phyloP scores from a whole-genome alignment of 2,113 vertebrate genomes.

The Python bivittatus region DNA sequence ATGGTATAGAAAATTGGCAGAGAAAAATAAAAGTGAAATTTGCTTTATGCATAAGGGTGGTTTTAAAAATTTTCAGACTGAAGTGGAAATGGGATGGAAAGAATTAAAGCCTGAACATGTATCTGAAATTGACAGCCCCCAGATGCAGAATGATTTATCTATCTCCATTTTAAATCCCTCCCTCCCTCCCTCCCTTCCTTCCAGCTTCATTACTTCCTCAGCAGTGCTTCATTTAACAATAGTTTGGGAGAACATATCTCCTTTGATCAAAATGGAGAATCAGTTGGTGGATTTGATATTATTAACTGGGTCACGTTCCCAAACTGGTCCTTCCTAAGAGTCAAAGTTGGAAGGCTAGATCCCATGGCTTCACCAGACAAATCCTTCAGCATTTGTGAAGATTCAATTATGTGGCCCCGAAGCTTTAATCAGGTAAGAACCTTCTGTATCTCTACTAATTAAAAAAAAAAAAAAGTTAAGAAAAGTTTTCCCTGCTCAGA shows the following conservation, averaged over 20 bases:
- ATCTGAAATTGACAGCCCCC: background rate
- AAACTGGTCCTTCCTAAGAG: background rate
- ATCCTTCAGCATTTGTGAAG: background rate
- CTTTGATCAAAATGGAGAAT: background rate
- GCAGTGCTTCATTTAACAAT: background rate
- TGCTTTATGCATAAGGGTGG: no score
- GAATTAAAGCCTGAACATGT: background rate
- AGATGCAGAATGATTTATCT: no score
- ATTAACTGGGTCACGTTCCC: conserved; percentile 4
- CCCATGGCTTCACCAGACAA: background rate
- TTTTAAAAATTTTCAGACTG: background rate
- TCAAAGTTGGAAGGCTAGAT: background rate
- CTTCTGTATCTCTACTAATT: background rate
- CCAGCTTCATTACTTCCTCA: background rate
- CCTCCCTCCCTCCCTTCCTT: background rate
- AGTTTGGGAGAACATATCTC: background rate
- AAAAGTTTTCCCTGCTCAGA: background rate
- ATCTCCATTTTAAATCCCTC: no score
- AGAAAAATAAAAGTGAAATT: no score
- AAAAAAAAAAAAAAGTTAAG: background rate
- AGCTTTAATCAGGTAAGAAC: background rate
- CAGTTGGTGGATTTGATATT: background rate
- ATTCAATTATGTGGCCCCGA: background rate
- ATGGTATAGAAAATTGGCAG: no score
- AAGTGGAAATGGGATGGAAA: background rate